Evolutionary conservation across 2,888 invertebrate genomes (phyloP), one percentile per base, ranked within the genome.

Genomic region (Hemistola chrysoprasaria): DNA sequence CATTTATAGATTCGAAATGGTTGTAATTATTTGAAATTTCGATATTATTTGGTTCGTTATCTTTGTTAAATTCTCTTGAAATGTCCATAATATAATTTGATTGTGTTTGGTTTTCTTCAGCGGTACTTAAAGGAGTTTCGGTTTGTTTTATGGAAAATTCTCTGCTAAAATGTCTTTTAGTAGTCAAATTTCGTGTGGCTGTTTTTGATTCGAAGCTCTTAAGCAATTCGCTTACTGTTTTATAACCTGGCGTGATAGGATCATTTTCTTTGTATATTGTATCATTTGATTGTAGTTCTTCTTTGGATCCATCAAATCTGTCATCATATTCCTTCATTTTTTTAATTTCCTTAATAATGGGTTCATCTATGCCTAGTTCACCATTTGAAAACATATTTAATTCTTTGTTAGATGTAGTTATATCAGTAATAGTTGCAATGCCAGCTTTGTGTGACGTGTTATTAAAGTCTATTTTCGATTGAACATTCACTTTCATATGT

Each of bases 181-280:
- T 16, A 4, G n/a, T 27, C 6, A 6, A n/a, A 20, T 7, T 38
- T 31, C 8, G 26, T 8, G 9, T 16, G 6, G 8, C 6, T 6
- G 34, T 22, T 30, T 34, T 24, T 6, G 20, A 26, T 23, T 44
- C 43, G 8, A 44, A 44, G 9, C 34, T 44, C 33, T 29, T 30
- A 5, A 44, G 9, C 8, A 44, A 5, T 26, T 38, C 20, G 7
- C 43, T 34, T 0, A 44, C 34, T 4, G 43, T 38, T n/a, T 39
- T 44, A 11, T 38, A 44, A 6, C 38, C 43, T 2, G 43, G 43
- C 11, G 38, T 44, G 3, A 27, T 20, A 16, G 16, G 16, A 3
- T 16, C 16, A 4, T 16, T 16, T 16, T 16, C 16, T 16, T 16
- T 16, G 4, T 16, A 16, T 16, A 3, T 16, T 16, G 16, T 16